Percentiles rank a stretch among this genome's conserved stretches.
Conservation (phyloP, 2,797 vertebrate species). For the Sebastes aleutianus region DNA sequence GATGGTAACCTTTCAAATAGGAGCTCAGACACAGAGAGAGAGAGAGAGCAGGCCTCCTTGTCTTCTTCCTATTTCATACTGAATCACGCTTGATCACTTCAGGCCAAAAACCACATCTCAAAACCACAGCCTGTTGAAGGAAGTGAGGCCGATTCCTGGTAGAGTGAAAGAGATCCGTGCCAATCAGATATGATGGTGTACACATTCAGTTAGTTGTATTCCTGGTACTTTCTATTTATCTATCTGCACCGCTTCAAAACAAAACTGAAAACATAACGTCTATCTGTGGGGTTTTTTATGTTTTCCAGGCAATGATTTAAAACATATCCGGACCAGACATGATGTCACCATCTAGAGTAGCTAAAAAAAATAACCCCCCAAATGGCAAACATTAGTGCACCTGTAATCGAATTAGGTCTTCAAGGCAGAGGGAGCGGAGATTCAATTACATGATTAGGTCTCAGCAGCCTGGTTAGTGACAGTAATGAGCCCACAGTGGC, state of each 20-base stretch:
- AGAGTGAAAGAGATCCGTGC: slow-evolving; percentile 7
- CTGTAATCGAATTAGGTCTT: slow-evolving; percentile 53
- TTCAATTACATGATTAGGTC: slow-evolving; percentile 45
- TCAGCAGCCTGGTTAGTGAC: slow-evolving; percentile 11
- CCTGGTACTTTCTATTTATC: slow-evolving; percentile 3
- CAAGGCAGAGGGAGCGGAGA: not conserved
- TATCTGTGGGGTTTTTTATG: not conserved
- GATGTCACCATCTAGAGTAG: slow-evolving; percentile 54
- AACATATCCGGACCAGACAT: slow-evolving; percentile 44
- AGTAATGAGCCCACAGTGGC: slow-evolving; percentile 17
- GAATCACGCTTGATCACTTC: slow-evolving; percentile 32
- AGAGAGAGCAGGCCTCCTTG: slow-evolving; percentile 1
- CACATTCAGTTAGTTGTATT: not conserved
- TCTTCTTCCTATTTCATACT: slow-evolving; percentile 43
- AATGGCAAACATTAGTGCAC: slow-evolving; percentile 35
- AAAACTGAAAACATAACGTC: slow-evolving; percentile 21
- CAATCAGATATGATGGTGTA: slow-evolving; percentile 44
- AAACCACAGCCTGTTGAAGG: slow-evolving; percentile 48
- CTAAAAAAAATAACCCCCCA: slow-evolving; percentile 1
- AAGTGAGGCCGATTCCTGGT: slow-evolving; percentile 18
- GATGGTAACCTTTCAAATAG: slow-evolving; percentile 62
- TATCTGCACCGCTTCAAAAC: slow-evolving; percentile 10
- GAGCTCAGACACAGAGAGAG: slow-evolving; percentile 7
- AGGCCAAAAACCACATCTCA: slow-evolving; percentile 29
- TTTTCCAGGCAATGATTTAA: slow-evolving; percentile 6